These are phyloP conservation scores for Heliconius eleuchia DNA, from an alignment of 1,140 invertebrate species.

Conservation along the genomic window DNA sequence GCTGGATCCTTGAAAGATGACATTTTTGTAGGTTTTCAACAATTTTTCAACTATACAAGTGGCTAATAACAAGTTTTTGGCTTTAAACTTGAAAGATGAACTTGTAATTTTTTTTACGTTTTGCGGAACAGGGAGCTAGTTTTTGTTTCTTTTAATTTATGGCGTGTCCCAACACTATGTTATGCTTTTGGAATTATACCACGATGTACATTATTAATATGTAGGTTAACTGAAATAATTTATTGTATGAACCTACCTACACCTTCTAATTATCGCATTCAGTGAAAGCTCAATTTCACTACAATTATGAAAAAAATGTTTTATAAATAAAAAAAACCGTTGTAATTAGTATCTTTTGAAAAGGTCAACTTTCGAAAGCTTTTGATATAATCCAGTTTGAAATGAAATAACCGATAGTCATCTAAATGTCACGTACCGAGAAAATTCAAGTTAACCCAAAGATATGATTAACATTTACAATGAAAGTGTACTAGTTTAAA, in stretches of 20 bases:
- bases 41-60: not conserved
- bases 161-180: not conserved
- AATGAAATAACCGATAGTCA: not conserved
- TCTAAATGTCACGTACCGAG: conserved; percentile 12
- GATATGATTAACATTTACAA: conserved; percentile 7
- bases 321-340: not conserved
- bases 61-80: not conserved
- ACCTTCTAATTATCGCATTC: not conserved
- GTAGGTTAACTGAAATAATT: too few relatives aligned
- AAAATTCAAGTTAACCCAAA: not conserved
- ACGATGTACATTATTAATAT: too few relatives aligned
- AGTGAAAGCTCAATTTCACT: not conserved
- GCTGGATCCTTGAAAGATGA: not conserved
- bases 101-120: not conserved
- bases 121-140: not conserved
- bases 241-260: too few relatives aligned
- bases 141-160: not conserved
- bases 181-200: too few relatives aligned
- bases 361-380: not conserved
- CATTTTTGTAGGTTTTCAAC: not conserved
- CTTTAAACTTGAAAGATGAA: not conserved
- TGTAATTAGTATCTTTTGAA: not conserved
- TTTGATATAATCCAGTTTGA: conserved; percentile 11
- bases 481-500: conserved; percentile 15
- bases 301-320: not conserved